phyloP scores from a whole-genome alignment of 2,113 vertebrate species.

The Cygnus atratus region DNA sequence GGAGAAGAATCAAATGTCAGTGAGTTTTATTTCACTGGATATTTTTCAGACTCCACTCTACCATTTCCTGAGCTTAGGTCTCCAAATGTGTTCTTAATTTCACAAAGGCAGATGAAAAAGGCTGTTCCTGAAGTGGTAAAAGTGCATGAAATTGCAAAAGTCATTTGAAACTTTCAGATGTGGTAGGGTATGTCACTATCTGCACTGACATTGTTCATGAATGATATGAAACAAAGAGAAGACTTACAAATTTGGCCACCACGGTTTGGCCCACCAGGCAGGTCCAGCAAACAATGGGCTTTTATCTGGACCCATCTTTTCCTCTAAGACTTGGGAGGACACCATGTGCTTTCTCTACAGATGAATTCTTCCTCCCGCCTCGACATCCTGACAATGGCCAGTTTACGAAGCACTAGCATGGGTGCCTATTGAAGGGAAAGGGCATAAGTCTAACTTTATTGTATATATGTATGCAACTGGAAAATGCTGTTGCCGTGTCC shows the following conservation, averaged over 20 bases:
- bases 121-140: not conserved
- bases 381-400: not conserved
- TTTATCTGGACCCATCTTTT: not conserved
- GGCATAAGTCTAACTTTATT: not conserved
- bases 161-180: not conserved
- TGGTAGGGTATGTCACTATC: not conserved
- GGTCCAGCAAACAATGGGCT: not conserved
- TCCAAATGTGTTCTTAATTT: not conserved
- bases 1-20: not conserved
- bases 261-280: not conserved
- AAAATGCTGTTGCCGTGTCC: not conserved
- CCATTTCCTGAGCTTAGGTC: not conserved
- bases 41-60: not conserved
- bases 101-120: not conserved
- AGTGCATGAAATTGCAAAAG: not conserved
- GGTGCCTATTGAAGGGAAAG: not conserved
- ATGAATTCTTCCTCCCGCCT: not conserved
- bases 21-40: not conserved
- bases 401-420: not conserved
- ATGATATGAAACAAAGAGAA: not conserved
- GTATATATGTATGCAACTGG: not conserved
- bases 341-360: not conserved
- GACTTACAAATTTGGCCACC: not conserved
- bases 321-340: rapidly evolving
- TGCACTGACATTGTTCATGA: not conserved